Evolutionary conservation across 1,140 invertebrate genomes (phyloP).

Genomic region (Drosophila subpulchrella): DNA sequence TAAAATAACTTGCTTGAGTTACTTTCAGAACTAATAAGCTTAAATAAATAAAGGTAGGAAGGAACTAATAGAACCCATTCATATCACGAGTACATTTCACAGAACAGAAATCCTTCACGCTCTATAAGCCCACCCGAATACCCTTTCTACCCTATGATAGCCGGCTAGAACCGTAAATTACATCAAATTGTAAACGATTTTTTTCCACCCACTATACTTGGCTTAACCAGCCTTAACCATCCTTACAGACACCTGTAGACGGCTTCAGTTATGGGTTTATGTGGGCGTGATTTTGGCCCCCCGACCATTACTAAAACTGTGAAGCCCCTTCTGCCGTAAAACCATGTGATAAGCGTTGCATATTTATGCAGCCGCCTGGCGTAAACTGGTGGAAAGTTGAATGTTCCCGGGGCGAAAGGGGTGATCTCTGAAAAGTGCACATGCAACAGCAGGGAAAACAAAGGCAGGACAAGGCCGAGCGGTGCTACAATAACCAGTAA

Average conservation of each 20-base stretch:
- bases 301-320: constrained; percentile 43
- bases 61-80: not conserved
- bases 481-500: constrained; percentile 24
- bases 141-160: not conserved
- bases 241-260: constrained; percentile 40
- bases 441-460: constrained; percentile 23
- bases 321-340: constrained; percentile 27
- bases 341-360: constrained; percentile 43
- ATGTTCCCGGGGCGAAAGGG: not conserved
- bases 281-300: constrained; percentile 59
- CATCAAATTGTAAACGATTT: constrained; percentile 7
- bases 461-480: constrained; percentile 25
- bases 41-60: too few species aligned
- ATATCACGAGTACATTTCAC: not conserved
- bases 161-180: constrained; percentile 1
- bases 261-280: constrained; percentile 37
- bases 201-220: constrained; percentile 7
- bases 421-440: constrained; percentile 29
- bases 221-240: not conserved
- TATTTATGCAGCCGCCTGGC: constrained; percentile 38
- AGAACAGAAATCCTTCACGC: not conserved
- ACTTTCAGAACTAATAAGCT: too few species aligned
- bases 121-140: not conserved
- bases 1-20: too few species aligned
- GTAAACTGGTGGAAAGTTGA: constrained; percentile 9